Conservation (phyloP, 2,888 invertebrate species). For the Agrotis puta region DNA sequence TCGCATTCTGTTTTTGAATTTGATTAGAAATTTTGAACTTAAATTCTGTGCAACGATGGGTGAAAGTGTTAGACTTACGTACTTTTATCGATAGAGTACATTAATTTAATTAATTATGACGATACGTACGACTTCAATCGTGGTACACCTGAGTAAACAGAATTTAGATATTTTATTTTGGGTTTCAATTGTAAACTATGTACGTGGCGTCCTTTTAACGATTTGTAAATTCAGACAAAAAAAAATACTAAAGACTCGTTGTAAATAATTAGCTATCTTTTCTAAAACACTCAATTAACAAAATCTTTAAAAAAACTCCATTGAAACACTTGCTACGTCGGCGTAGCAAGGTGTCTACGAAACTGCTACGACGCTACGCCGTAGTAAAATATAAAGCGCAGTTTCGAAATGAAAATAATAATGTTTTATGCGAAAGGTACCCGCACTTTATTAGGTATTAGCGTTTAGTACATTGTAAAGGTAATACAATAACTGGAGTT, state of each 20-base stretch:
- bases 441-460: slow-evolving; percentile 47
- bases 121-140: background rate
- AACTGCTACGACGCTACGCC: slow-evolving; percentile 42
- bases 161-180: background rate
- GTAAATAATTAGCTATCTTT: background rate
- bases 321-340: slow-evolving; percentile 44
- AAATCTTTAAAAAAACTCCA: background rate
- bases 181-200: background rate
- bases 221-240: background rate
- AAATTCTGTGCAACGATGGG: background rate
- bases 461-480: slow-evolving; percentile 42
- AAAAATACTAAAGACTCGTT: background rate
- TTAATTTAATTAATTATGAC: no score
- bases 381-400: slow-evolving; percentile 45
- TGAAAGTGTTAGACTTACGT: background rate
- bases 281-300: background rate
- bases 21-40: background rate
- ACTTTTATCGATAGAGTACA: no score
- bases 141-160: background rate
- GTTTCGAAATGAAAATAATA: slow-evolving; percentile 32
- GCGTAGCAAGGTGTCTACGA: slow-evolving; percentile 55
- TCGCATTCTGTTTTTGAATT: background rate
- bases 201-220: background rate
- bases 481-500: slow-evolving; percentile 30
- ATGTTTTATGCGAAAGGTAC: slow-evolving; percentile 32